A percentile compares a stretch with the other conserved stretches of the same genome.
Evolutionary conservation across 2,113 vertebrate genomes (phyloP).

Genomic region (Oryzias melastigma): DNA sequence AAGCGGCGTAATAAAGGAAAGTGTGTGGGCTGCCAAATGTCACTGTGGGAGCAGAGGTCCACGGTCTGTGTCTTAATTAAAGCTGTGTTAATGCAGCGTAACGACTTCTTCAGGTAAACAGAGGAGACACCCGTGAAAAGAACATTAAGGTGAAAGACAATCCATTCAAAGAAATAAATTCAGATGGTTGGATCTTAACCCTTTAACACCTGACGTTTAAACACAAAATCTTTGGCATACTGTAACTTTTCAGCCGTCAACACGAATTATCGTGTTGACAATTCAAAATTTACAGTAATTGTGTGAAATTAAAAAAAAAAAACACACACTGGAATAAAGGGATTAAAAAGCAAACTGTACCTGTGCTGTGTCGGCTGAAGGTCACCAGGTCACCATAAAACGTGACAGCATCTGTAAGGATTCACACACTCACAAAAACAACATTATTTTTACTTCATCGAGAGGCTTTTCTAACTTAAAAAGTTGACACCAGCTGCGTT

Average conservation of each 20-base stretch:
- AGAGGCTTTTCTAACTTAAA: too few relatives aligned
- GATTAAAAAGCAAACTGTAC: not conserved
- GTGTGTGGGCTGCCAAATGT: constrained; percentile 20
- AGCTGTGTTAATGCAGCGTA: constrained; percentile 22
- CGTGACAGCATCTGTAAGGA: too few relatives aligned
- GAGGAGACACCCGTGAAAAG: not conserved
- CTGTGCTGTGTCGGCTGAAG: not conserved
- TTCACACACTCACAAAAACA: too few relatives aligned
- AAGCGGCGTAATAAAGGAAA: constrained; percentile 21
- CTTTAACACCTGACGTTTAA: too few relatives aligned
- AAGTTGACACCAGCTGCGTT: too few relatives aligned
- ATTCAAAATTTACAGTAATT: too few relatives aligned
- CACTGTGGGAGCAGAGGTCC: not conserved
- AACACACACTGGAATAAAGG: too few relatives aligned
- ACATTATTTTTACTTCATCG: too few relatives aligned
- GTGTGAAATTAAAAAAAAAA: too few relatives aligned
- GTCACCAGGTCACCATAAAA: not conserved
- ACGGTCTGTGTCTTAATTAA: constrained; percentile 27
- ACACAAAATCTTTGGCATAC: too few relatives aligned
- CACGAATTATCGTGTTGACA: too few relatives aligned
- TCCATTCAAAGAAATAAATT: not conserved
- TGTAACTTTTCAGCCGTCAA: too few relatives aligned
- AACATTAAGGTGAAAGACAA: not conserved
- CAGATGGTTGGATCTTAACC: not conserved
- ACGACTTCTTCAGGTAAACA: constrained; percentile 33